phyloP scores from a whole-genome alignment of 2,888 invertebrate species.

The Geotrupes spiniger region DNA sequence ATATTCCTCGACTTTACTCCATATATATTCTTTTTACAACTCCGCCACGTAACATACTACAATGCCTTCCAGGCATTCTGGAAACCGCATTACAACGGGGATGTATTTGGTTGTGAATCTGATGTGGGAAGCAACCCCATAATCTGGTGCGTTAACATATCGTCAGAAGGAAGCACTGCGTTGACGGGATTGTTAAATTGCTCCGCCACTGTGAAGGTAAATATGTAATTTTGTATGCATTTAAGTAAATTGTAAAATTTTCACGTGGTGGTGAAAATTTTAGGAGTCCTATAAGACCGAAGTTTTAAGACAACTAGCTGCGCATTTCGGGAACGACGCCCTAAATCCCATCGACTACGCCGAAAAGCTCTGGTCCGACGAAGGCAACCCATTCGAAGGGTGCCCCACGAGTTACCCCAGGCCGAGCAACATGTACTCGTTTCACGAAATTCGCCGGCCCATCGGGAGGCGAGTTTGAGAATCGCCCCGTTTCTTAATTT shows the following conservation, averaged over 20 bases:
- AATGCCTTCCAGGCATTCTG: conserved; percentile 34
- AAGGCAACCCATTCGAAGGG: conserved; percentile 14
- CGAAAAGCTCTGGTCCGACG: conserved; percentile 30
- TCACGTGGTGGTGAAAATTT: background rate
- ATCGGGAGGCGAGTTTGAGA: conserved; percentile 29
- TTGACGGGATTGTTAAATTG: conserved; percentile 31
- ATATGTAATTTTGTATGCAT: background rate
- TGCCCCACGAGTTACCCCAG: conserved; percentile 21
- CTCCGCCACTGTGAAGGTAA: conserved; percentile 4
- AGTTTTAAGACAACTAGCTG: conserved; percentile 32
- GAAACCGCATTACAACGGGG: conserved; percentile 32
- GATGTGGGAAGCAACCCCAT: conserved; percentile 27
- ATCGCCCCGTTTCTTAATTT: no score
- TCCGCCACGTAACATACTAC: no score
- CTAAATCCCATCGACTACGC: conserved; percentile 32
- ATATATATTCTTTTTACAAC: no score
- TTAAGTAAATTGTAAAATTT: no score
- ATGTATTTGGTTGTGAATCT: conserved; percentile 28
- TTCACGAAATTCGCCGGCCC: conserved; percentile 24
- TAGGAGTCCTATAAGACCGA: conserved; percentile 19
- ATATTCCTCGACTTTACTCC: no score
- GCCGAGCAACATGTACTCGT: conserved; percentile 23
- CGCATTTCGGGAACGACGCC: conserved; percentile 36
- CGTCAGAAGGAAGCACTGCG: conserved; percentile 24
- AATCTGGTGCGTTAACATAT: conserved; percentile 30